Base-by-base conservation (phyloP, 37 sponge, comb jelly and placozoan species). In the Chondrosia reniformis region DNA sequence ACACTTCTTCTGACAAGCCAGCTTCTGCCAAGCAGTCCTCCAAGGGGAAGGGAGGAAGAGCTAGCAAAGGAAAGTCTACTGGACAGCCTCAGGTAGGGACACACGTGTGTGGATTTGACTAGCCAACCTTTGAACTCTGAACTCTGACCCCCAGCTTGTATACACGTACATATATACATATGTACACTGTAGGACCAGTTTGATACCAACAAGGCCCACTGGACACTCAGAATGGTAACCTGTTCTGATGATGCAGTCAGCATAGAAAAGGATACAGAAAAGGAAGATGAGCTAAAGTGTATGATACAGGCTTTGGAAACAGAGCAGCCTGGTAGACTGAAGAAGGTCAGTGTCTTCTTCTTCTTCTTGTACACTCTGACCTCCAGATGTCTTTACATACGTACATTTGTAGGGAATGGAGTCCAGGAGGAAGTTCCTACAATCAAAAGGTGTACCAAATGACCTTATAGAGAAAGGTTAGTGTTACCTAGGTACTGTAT, bases 251-350 rank as follows among this genome's bases (percentile, higher is more conserved):
- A 44, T 28, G 76, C 54, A 17, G 65, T 97, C 56, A 74, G 81
- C 30, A 36, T 94, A 46, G 67, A 30, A 25, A 86, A 88, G 63
- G 93, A 97, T 73, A 97, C 92, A 3, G 85, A 87, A 74, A 86
- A 81, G 58, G 90, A 76, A 41, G 98, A 97, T 57, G 86, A 84
- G 44, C 94, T 94, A 52, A 91, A 84, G 67, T 64, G 78, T 42
- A 94, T 97, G 86, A 87, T 85, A 63, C 76, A 88, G 39, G 85
- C 93, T 9, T 97, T 95, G 98, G 95, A 97, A 74, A 80, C 80
- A 0, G 87, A 86, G 58, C 84, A 97, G 62, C 93, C 95, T 33
- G 98, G 98, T 0, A 84, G 98, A 39, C 62, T 84, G 32, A 80
- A 85, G 65, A 91, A 94, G 84, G 98, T 86, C 21, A 77, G 77